A percentile compares a stretch with the other conserved stretches of the same genome.
These are phyloP conservation scores for Microtus richardsoni DNA, from an alignment of 2,113 vertebrate genomes.

Conservation along the genomic window DNA sequence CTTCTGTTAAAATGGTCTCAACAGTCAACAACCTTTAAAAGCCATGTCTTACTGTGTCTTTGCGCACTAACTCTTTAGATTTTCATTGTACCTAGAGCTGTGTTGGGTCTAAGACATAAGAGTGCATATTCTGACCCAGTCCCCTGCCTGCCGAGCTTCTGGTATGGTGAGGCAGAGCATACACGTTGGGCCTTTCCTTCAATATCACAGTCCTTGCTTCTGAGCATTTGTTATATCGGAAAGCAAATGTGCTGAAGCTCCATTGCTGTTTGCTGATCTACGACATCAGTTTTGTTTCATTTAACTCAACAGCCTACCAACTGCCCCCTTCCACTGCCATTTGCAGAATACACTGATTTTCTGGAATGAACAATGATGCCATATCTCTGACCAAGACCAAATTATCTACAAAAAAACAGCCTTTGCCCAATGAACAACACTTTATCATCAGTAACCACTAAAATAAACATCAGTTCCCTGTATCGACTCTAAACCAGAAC, in stretches of 20 bases:
- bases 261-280: not conserved
- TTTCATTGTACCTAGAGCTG: not conserved
- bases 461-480: not conserved
- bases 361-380: not conserved
- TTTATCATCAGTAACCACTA: not conserved
- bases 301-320: not conserved
- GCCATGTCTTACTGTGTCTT: not conserved
- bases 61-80: not conserved
- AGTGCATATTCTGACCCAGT: not conserved
- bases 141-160: not conserved
- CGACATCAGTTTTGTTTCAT: not conserved
- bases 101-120: not conserved
- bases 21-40: not conserved
- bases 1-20: not conserved
- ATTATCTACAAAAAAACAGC: not conserved
- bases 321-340: not conserved
- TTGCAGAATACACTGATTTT: constrained; percentile 12
- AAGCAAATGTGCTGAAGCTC: not conserved
- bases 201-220: not conserved
- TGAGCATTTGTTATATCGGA: not conserved
- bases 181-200: not conserved
- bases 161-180: not conserved
- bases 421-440: not conserved
- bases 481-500: not conserved
- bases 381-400: not conserved